Evolutionary conservation across 2,888 invertebrate species (phyloP).

Genomic region (Euphydryas editha): DNA sequence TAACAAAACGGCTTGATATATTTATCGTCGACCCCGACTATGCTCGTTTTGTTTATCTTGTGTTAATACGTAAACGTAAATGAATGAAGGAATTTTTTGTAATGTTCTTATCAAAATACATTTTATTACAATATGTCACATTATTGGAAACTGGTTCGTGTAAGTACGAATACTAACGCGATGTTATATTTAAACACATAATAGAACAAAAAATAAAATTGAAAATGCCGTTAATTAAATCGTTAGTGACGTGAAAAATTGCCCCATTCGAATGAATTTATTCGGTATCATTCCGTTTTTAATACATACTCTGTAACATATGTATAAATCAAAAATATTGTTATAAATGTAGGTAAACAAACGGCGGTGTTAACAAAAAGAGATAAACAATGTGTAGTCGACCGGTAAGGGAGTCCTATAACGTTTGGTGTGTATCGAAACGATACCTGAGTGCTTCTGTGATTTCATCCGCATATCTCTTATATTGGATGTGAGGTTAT

Average conservation of each 20-base stretch:
- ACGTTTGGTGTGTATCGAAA: constrained; percentile 38
- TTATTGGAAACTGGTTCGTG: neutral
- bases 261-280: neutral
- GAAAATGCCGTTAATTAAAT: neutral
- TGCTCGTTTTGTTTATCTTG: constrained; percentile 3
- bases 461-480: neutral
- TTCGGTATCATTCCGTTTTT: neutral
- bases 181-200: too few species aligned
- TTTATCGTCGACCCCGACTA: constrained; percentile 12
- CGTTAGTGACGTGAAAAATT: neutral
- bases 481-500: neutral
- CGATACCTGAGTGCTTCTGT: constrained; percentile 25
- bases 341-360: constrained; percentile 32
- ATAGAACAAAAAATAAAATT: neutral
- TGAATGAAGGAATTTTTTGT: neutral
- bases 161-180: too few species aligned
- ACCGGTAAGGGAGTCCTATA: constrained; percentile 44
- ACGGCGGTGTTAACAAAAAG: constrained; percentile 35
- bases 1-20: constrained; percentile 58
- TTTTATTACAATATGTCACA: neutral
- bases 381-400: constrained; percentile 43
- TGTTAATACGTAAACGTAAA: constrained; percentile 1
- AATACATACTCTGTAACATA: neutral
- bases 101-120: neutral
- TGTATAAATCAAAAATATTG: constrained; percentile 8